Base-by-base conservation (phyloP, 1,140 invertebrate genomes). In the Drosophila micromelanica region DNA sequence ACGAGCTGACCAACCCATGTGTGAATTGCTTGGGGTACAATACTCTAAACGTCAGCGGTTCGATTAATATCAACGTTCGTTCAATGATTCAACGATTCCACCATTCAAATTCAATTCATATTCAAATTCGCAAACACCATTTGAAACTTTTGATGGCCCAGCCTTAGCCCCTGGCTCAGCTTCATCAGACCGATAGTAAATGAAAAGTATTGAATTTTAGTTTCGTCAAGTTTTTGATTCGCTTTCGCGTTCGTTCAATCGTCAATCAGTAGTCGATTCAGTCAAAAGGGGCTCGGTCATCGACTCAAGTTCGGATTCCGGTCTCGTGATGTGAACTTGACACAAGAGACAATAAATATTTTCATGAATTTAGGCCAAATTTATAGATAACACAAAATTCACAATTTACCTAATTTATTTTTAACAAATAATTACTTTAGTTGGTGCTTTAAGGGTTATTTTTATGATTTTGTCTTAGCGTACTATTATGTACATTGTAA, bases 41-140 rank as follows among this genome's bases (percentile, higher is more conserved):
- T 40, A 13, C 12, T 13, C n/a, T 13, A 40, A 40, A 13, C 38
- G n/a, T 40, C 38, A 49, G 27, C 23, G 32, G 9, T 49, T 49
- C 27, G 27, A 49, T 32, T 49, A 32, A 49, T 32, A 49, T 30
- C 27, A 27, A 32, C 48, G 32, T 49, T 49, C 43, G 23, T 30
- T 49, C 23, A 55, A 55, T 55, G 35, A 13, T 55, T 55, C 37
- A 55, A 55, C 37, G 20, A n/a, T 46, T 23, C 3, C 17, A 23
- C 9, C 9, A 45, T 38, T 38, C 6, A 37, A 52, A 52, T 48
- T 20, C 2, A 27, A 23, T 54, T 38, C 17, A 54, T 20, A 55
- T 55, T 55, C 37, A 27, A 40, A 40, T 55, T 27, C 20, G 20
- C 37, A 55, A 40, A 40, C 51, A 12, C 27, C 12, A 13, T 40